Evolutionary conservation across 2,797 vertebrate genomes (phyloP), one percentile per base, ranked within the genome.

Genomic region (Enteromius trimaculatus): DNA sequence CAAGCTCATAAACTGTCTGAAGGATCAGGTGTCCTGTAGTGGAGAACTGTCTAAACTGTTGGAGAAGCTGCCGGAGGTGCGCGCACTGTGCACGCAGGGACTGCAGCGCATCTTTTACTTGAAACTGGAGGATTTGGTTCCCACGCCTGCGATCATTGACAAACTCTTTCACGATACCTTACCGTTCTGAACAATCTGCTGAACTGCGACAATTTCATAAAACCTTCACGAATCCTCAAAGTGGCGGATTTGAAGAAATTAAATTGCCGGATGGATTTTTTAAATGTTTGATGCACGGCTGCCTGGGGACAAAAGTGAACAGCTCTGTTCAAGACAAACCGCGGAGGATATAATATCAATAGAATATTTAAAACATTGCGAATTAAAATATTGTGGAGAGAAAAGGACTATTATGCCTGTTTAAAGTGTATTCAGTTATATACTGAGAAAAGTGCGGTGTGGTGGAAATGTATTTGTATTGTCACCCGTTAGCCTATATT

Each of bases 21-120:
- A 97, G 92, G 97, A 97, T 69, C 95, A 96, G 0, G 95, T 96
- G 90, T 94, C 93, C 90, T 95, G 95, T 83, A 92, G 93, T 80
- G 96, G 96, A 2, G 94, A 96, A 84, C 91, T 99, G 91, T 96
- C 97, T 87, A 96, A 96, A 94, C 96, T 99, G 84, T 93, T 99
- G 94, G 97, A 97, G 82, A 99, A 98, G 91, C 95, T 99, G 70
- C 98, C 97, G 0, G 97, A 99, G 92, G 96, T 99, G 1, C 96
- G 97, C 90, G 97, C 96, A 13, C 95, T 99, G 91, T 99, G 98
- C 93, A 96, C 97, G 37, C 98, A 98, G 87, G 98, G 98, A 89
- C 95, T 99, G 89, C 98, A 99, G 90, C 97, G 98, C 92, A 99
- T 99, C 92, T 99, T 99, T 95, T 99, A 99, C 91, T 92, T 99